A percentile compares a stretch with the other conserved stretches of the same genome.
Conservation (phyloP, 1,140 invertebrate genomes). For the Spodoptera frugiperda region DNA sequence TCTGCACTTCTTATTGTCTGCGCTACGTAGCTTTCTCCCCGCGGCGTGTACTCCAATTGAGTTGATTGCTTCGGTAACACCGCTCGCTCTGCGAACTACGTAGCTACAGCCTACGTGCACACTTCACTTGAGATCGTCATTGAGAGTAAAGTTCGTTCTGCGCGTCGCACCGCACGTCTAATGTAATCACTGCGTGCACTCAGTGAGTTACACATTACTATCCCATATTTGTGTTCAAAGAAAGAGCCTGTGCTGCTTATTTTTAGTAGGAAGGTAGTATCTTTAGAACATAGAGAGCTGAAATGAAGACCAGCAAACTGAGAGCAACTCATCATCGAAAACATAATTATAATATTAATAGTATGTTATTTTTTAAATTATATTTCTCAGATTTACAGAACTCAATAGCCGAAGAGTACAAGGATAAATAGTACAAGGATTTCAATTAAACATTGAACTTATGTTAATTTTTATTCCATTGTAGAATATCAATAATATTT, state of each 20-base stretch:
- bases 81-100: constrained; percentile 80
- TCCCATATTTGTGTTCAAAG: constrained; percentile 77
- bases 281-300: constrained; percentile 11
- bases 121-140: constrained; percentile 80
- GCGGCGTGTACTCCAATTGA: constrained; percentile 80
- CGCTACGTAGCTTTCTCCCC: constrained; percentile 84
- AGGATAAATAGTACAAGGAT: background rate
- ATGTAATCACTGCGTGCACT: constrained; percentile 84
- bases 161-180: constrained; percentile 77
- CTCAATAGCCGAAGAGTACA: background rate
- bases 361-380: too few relatives aligned
- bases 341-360: background rate
- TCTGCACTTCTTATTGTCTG: constrained; percentile 86
- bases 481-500: too few relatives aligned
- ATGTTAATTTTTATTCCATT: too few relatives aligned
- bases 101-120: constrained; percentile 81
- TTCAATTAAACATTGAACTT: too few relatives aligned
- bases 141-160: constrained; percentile 79
- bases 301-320: background rate
- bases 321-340: background rate
- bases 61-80: constrained; percentile 81
- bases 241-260: constrained; percentile 57
- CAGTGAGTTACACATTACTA: constrained; percentile 85
- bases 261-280: constrained; percentile 43
- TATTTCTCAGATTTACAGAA: too few relatives aligned